phyloP scores from a whole-genome alignment of 2,888 invertebrate species.

The Drosophila neutralis region DNA sequence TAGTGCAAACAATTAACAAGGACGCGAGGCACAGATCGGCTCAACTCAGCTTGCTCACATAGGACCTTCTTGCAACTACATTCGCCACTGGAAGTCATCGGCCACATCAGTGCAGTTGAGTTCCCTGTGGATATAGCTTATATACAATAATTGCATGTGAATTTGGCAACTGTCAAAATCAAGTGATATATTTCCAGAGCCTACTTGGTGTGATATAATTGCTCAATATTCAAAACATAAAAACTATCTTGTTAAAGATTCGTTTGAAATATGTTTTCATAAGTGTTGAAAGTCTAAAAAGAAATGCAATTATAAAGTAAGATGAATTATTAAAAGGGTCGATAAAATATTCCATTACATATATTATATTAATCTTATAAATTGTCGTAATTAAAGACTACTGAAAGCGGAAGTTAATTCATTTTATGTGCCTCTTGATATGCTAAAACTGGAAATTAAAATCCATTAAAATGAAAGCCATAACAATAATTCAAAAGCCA shows the following conservation, averaged over 20 bases:
- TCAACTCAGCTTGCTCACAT: slow-evolving; percentile 8
- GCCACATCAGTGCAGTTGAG: slow-evolving; percentile 17
- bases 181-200: neutral
- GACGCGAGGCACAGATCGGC: no score
- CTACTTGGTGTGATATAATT: neutral
- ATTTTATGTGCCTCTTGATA: slow-evolving; percentile 16
- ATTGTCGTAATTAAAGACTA: slow-evolving; percentile 12
- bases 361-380: neutral
- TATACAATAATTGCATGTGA: slow-evolving; percentile 1
- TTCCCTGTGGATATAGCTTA: slow-evolving; percentile 28
- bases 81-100: slow-evolving; percentile 16
- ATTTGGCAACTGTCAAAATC: neutral
- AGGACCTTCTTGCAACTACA: slow-evolving; percentile 20
- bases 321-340: neutral
- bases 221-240: neutral
- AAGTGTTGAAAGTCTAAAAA: neutral
- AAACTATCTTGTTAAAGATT: no score
- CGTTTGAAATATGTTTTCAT: no score
- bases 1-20: neutral
- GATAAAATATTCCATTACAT: neutral
- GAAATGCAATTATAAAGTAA: neutral
- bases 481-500: slow-evolving; percentile 59
- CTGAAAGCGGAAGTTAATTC: neutral
- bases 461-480: slow-evolving; percentile 59
- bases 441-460: slow-evolving; percentile 59